Conservation (phyloP, 2,888 invertebrate genomes). For the Aquatica leii region DNA sequence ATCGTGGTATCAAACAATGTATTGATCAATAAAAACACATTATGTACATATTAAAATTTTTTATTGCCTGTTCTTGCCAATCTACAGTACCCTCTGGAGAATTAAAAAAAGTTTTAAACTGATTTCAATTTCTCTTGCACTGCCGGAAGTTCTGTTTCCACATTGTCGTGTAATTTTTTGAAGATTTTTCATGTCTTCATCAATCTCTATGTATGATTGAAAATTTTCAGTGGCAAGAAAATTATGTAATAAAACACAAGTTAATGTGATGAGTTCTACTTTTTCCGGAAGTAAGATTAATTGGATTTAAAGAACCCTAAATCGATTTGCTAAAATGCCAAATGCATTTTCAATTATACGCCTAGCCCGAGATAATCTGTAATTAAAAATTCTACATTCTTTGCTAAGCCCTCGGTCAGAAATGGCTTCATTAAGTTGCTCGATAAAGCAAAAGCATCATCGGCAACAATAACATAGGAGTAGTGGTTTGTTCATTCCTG, state of each 20-base stretch:
- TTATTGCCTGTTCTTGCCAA: slow-evolving; percentile 10
- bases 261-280: slow-evolving; percentile 13
- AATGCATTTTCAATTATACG: slow-evolving; percentile 13
- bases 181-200: background rate
- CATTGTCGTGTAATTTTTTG: background rate
- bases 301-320: slow-evolving; percentile 10
- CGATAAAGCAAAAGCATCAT: slow-evolving; percentile 7
- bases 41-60: slow-evolving; percentile 6
- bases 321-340: slow-evolving; percentile 5
- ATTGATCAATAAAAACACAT: background rate
- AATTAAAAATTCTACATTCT: slow-evolving; percentile 17
- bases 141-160: background rate
- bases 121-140: background rate
- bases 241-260: slow-evolving; percentile 10
- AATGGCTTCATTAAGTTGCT: slow-evolving; percentile 11
- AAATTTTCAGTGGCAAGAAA: slow-evolving; percentile 7
- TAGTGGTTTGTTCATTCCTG: background rate
- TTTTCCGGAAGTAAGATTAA: slow-evolving; percentile 12
- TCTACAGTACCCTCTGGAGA: slow-evolving; percentile 2
- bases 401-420: slow-evolving; percentile 1
- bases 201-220: background rate
- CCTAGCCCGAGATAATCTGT: slow-evolving; percentile 9
- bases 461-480: slow-evolving; percentile 11
- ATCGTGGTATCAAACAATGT: slow-evolving; percentile 1
- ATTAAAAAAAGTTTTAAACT: slow-evolving; percentile 16